Percentiles rank a stretch among this genome's conserved stretches.
Evolutionary conservation across 2,797 vertebrate species (phyloP).

Genomic region (Myotis myotis): DNA sequence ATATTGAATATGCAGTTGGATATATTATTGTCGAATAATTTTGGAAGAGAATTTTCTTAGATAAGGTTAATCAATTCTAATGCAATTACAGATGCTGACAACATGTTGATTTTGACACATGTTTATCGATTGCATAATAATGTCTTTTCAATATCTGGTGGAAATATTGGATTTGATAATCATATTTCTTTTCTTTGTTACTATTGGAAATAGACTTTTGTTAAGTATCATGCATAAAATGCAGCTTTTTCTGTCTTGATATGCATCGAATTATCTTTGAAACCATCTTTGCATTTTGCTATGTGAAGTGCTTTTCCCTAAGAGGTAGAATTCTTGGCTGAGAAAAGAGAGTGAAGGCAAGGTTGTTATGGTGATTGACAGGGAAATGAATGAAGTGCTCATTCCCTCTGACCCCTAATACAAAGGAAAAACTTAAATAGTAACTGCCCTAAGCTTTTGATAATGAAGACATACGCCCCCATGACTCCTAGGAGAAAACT

Average conservation of each 20-base stretch:
- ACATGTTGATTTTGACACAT: not conserved
- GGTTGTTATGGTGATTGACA: not conserved
- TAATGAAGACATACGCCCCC: not conserved
- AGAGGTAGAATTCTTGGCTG: not conserved
- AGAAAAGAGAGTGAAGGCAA: not conserved
- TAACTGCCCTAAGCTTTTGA: not conserved
- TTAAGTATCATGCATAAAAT: not conserved
- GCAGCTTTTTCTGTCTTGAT: not conserved
- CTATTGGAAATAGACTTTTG: not conserved
- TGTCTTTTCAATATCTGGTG: not conserved
- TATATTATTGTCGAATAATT: not conserved
- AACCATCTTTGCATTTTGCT: not conserved
- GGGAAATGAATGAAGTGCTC: rapidly evolving
- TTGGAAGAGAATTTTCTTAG: not conserved
- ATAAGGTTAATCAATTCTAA: not conserved
- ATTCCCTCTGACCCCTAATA: not conserved
- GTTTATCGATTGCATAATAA: not conserved
- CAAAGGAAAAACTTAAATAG: not conserved
- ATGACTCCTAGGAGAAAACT: not conserved
- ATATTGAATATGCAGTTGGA: not conserved
- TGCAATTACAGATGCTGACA: not conserved
- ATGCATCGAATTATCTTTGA: not conserved
- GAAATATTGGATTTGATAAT: not conserved
- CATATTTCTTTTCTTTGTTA: not conserved
- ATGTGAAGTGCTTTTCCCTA: not conserved